Conservation (phyloP, 2,113 vertebrate species). For the Erpornis zantholeuca region DNA sequence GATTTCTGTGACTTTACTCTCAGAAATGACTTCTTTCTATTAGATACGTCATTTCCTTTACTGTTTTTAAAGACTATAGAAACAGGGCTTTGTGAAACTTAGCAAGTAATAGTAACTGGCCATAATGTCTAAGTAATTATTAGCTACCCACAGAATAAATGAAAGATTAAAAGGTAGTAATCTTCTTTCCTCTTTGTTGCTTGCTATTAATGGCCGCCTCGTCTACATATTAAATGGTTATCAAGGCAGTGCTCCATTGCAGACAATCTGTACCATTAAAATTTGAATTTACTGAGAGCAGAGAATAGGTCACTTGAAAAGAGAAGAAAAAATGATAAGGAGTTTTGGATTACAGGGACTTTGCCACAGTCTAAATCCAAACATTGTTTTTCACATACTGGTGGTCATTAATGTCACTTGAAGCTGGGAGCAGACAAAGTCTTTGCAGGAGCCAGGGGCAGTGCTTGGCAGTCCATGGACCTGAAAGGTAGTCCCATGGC, state of each 20-base stretch:
- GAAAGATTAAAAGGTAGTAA: conserved; percentile 60
- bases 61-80: conserved; percentile 9
- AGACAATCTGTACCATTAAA: conserved; percentile 47
- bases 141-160: conserved; percentile 51
- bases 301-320: conserved; percentile 23
- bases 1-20: not conserved
- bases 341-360: not conserved
- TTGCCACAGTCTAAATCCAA: not conserved
- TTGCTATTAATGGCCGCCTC: conserved; percentile 39
- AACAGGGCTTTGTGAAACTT: conserved; percentile 30
- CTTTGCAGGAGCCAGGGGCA: not conserved
- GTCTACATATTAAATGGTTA: conserved; percentile 59
- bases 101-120: conserved; percentile 55
- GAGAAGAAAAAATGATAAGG: not conserved
- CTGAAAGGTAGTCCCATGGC: not conserved
- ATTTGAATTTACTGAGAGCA: conserved; percentile 17
- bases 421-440: not conserved
- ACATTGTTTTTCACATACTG: not conserved
- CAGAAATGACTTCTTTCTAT: not conserved
- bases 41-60: not conserved
- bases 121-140: conserved; percentile 59
- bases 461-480: not conserved
- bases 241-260: conserved; percentile 31
- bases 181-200: conserved; percentile 64
- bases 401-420: not conserved